Percentiles rank a stretch among this genome's conserved stretches.
Evolutionary conservation across 2,888 invertebrate species (phyloP).

Genomic region (Myopa testacea): DNA sequence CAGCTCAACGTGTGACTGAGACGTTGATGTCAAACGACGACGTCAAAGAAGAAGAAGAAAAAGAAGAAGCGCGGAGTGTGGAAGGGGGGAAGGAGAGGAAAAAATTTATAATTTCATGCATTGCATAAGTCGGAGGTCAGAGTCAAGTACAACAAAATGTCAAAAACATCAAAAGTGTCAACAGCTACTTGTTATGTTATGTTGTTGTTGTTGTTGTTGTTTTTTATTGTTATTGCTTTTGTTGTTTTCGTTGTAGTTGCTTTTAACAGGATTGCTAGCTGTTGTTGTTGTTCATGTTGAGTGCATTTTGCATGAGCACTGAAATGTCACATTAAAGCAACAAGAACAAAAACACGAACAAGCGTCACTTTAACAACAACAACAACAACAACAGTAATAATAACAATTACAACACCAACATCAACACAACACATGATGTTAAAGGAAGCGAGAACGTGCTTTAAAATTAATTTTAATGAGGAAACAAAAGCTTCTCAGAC

Average conservation of each 20-base stretch:
- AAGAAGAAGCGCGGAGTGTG: not conserved
- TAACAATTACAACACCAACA: not conserved
- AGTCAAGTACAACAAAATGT: constrained; percentile 44
- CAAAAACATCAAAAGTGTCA: constrained; percentile 35
- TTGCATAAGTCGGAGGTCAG: constrained; percentile 42
- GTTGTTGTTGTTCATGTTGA: constrained; percentile 20
- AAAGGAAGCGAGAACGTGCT: not conserved
- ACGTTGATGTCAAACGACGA: too few relatives aligned
- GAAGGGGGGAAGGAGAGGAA: not conserved
- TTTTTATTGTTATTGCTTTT: constrained; percentile 3
- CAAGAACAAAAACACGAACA: not conserved
- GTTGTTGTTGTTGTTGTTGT: not conserved
- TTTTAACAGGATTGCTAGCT: not conserved
- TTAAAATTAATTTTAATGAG: constrained; percentile 38
- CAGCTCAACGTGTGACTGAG: too few relatives aligned
- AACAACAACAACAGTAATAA: not conserved
- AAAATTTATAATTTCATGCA: constrained; percentile 12
- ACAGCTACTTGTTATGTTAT: constrained; percentile 21
- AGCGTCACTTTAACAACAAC: constrained; percentile 19
- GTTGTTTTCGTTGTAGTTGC: not conserved
- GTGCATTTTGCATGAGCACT: constrained; percentile 3
- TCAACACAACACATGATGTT: not conserved
- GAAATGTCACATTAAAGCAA: constrained; percentile 19
- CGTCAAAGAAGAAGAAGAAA: too few relatives aligned
- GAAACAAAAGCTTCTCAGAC: constrained; percentile 20